A percentile compares a stretch with the other conserved stretches of the same genome.
Evolutionary conservation across 2,113 vertebrate genomes (phyloP).

Genomic region (Cygnus atratus): DNA sequence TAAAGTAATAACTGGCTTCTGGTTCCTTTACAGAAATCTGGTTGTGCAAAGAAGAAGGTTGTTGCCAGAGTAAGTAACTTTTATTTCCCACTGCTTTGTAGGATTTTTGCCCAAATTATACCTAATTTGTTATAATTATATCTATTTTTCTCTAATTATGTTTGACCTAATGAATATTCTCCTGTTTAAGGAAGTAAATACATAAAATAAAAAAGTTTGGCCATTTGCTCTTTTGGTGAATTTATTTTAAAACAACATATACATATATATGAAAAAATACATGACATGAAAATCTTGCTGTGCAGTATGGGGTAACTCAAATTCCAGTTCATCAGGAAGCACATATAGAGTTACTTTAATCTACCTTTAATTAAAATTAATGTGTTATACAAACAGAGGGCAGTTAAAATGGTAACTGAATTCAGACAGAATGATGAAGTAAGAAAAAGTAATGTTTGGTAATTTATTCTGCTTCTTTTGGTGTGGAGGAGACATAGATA

Average conservation of each 20-base stretch:
- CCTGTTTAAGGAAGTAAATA: background rate
- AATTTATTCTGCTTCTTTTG: background rate
- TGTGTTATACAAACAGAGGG: background rate
- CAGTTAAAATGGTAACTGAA: background rate
- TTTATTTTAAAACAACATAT: background rate
- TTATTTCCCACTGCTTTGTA: background rate
- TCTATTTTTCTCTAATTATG: background rate
- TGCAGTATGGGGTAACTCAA: background rate
- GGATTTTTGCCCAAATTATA: background rate
- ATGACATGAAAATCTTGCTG: background rate
- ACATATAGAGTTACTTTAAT: background rate
- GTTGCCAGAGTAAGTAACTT: conserved; percentile 45
- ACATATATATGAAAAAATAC: background rate
- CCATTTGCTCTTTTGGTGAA: background rate
- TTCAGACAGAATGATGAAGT: background rate
- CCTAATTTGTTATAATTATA: background rate
- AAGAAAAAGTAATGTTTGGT: background rate
- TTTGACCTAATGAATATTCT: background rate
- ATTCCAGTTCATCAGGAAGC: background rate
- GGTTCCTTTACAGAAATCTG: conserved; percentile 40
- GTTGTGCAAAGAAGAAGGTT: conserved; percentile 51
- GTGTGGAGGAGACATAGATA: background rate
- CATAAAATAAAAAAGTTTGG: background rate
- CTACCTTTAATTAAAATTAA: background rate
- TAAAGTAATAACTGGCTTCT: background rate